Percentiles rank a stretch among this genome's conserved stretches.
These are phyloP conservation scores for Ceratina calcarata DNA, from an alignment of 1,140 invertebrate species.

Conservation along the genomic window DNA sequence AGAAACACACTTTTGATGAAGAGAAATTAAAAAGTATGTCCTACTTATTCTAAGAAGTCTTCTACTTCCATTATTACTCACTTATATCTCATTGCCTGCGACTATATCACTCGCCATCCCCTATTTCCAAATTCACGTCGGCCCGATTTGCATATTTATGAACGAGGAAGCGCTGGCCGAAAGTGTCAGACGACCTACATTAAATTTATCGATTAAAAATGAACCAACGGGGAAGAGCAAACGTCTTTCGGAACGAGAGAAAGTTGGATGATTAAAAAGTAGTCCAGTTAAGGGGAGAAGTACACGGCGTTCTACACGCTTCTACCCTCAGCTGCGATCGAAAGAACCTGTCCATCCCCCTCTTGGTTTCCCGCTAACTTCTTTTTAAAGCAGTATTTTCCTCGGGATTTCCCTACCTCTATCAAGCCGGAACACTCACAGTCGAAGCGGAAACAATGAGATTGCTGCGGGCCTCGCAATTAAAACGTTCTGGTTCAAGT, in stretches of 20 bases:
- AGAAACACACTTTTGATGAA: not conserved
- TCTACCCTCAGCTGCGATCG: conserved; percentile 50
- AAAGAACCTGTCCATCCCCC: conserved; percentile 62
- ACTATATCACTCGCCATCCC: not conserved
- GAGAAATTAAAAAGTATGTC: not conserved
- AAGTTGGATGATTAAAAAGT: conserved; percentile 54
- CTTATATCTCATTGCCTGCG: not conserved
- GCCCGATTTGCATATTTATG: conserved; percentile 35
- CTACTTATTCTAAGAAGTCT: not conserved
- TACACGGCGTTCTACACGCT: conserved; percentile 55
- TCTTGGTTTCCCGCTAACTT: conserved; percentile 59
- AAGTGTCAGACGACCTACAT: conserved; percentile 48
- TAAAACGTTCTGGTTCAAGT: conserved; percentile 79
- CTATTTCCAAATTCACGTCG: conserved; percentile 13
- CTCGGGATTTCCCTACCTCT: conserved; percentile 41
- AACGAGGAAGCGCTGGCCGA: not conserved
- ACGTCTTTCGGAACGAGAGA: conserved; percentile 15
- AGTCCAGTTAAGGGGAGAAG: conserved; percentile 36
- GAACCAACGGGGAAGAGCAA: conserved; percentile 13
- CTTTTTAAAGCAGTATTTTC: conserved; percentile 62
- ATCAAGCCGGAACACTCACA: conserved; percentile 58
- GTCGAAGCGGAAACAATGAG: conserved; percentile 76
- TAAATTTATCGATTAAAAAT: conserved; percentile 76
- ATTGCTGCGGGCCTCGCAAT: conserved; percentile 73
- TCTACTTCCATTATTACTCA: not conserved